These are phyloP conservation scores for Agrochola macilenta DNA, from an alignment of 2,888 invertebrate genomes.

Conservation along the genomic window DNA sequence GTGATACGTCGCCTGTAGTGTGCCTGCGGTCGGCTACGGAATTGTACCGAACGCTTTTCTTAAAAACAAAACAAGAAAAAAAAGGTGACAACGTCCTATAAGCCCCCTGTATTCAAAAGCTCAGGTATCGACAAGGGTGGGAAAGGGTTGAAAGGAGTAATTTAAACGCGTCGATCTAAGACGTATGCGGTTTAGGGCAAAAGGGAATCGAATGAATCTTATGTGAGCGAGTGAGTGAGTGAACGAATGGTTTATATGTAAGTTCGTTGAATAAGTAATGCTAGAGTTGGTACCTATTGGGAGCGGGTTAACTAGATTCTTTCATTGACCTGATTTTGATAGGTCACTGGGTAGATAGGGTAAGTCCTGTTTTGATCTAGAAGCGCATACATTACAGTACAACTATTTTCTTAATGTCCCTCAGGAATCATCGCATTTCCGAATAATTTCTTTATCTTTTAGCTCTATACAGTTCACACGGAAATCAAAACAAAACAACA, in stretches of 20 bases:
- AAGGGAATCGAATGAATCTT: constrained; percentile 59
- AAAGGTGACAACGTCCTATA: constrained; percentile 28
- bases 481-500: no score
- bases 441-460: no score
- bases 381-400: not conserved
- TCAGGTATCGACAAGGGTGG: constrained; percentile 56
- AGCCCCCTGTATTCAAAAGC: constrained; percentile 46
- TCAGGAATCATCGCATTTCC: no score
- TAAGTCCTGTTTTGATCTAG: no score
- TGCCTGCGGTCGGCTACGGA: no score
- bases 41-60: not conserved
- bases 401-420: no score
- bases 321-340: not conserved
- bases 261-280: constrained; percentile 48
- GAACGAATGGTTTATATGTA: constrained; percentile 35
- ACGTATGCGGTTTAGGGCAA: constrained; percentile 55
- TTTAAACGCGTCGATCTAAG: constrained; percentile 58
- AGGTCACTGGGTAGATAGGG: not conserved
- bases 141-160: constrained; percentile 57
- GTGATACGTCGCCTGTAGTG: no score
- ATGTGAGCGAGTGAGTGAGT: constrained; percentile 28
- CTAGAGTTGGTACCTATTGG: constrained; percentile 5
- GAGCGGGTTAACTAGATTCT: constrained; percentile 15
- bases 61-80: constrained; percentile 19
- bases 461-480: no score